Conservation (phyloP, 2,113 vertebrate genomes). For the Crotalus viridis region DNA sequence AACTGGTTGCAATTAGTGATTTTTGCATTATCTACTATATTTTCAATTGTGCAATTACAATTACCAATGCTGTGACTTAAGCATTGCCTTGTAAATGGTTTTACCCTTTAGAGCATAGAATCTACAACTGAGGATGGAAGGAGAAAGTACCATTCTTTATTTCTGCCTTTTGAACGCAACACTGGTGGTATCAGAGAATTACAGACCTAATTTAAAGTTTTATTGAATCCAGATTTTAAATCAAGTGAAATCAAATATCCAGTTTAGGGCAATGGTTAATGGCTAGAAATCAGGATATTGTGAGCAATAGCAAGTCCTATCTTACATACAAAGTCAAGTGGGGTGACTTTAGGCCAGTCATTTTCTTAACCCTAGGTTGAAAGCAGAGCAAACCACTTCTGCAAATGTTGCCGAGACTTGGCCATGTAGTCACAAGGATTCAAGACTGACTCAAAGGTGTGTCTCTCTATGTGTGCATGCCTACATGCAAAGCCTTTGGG, state of each 20-base stretch:
- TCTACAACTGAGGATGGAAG: neutral
- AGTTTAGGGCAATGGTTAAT: neutral
- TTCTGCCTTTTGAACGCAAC: neutral
- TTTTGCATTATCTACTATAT: slow-evolving; percentile 38
- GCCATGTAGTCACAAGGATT: neutral
- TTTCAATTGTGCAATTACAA: slow-evolving; percentile 49
- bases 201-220: neutral
- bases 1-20: slow-evolving; percentile 45
- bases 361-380: neutral
- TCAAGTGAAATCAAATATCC: neutral
- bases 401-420: neutral
- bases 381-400: neutral
- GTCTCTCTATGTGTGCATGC: neutral
- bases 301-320: neutral
- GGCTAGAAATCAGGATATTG: neutral
- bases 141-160: neutral
- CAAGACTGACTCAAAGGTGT: neutral
- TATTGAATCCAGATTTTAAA: neutral
- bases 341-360: neutral
- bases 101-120: neutral
- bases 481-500: neutral
- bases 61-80: slow-evolving; percentile 13
- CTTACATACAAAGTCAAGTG: neutral
- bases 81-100: fast-evolving
- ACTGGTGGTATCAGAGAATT: neutral